Base-by-base conservation (phyloP, 2,888 invertebrate genomes). In the Diarsia rubi region DNA sequence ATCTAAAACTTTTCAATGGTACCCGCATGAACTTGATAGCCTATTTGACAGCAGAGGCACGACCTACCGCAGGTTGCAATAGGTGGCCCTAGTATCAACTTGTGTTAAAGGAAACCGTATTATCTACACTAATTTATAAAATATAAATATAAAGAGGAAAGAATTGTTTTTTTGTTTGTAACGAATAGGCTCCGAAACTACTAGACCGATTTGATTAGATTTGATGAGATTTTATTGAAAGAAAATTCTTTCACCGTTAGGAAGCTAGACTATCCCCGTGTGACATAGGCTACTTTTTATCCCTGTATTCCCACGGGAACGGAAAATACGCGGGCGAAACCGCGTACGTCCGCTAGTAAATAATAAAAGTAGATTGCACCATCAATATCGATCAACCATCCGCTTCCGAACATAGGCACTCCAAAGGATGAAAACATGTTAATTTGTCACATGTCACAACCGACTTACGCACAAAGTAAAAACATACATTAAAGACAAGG, bases 11-110 rank as follows among this genome's bases (percentile, higher is more conserved):
- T 63, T 45, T 77, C 52, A 24, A 62, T 24, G 57, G 63, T 16
- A 47, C 85, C 87, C 87, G 87, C 88, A 88, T 87, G 60, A 47
- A 64, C 70, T 82, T 70, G 67, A 74, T 76, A 75, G 64, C 62
- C 47, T 67, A 68, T 71, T 72, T 75, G 70, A 82, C 76, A 65
- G 63, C 60, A 52, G 49, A 64, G 59, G n/a, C 11, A 14, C 67
- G 75, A 87, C 86, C 87, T 83, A 88, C 87, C 88, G 80, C 87
- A 82, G 63, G 3, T 14, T 67, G 14, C 19, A 63, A 54, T 52
- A 63, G 76, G 84, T 78, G 78, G 83, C 54, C 68, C 4, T 69
- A 52, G 44, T 31, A 14, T 21, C 24, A 44, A 73, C 19, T 21
- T 49, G 6, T 42, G 47, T 2, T 19, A 27, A 45, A 37, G 49